These are phyloP conservation scores for Drosophila parabipectinata DNA, from an alignment of 1,140 invertebrate genomes.

Conservation along the genomic window DNA sequence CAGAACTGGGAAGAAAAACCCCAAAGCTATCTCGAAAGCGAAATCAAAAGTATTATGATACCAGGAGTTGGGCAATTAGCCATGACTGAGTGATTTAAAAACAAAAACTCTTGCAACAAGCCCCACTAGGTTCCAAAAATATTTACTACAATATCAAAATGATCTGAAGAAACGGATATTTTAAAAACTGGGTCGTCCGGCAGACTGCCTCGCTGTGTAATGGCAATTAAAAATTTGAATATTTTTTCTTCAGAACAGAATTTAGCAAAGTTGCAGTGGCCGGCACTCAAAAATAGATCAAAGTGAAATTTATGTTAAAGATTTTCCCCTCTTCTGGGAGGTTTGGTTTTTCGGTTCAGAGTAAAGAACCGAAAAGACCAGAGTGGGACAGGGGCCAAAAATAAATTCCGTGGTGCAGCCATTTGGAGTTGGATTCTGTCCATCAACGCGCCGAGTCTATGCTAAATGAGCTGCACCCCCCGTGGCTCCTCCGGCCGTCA, in stretches of 20 bases:
- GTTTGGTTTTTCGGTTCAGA: neutral
- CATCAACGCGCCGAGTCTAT: conserved; percentile 68
- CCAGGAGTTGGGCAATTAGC: conserved; percentile 5
- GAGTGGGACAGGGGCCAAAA: conserved; percentile 39
- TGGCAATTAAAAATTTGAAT: conserved; percentile 56
- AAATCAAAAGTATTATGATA: conserved; percentile 26
- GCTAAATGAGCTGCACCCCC: conserved; percentile 66
- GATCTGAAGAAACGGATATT: conserved; percentile 13
- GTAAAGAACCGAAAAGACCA: conserved; percentile 15
- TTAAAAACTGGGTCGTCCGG: conserved; percentile 31
- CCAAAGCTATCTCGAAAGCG: conserved; percentile 24
- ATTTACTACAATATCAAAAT: conserved; percentile 17
- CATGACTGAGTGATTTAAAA: neutral
- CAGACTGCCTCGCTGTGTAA: conserved; percentile 33
- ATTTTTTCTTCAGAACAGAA: conserved; percentile 29
- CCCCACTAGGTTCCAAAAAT: neutral
- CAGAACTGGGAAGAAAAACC: conserved; percentile 32
- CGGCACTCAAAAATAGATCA: conserved; percentile 60
- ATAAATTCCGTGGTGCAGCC: conserved; percentile 39
- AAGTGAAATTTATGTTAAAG: conserved; percentile 51
- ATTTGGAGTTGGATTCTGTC: conserved; percentile 57
- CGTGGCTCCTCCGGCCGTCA: neutral
- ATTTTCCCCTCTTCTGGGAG: conserved; percentile 19
- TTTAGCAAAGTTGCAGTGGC: conserved; percentile 33
- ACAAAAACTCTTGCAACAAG: neutral